These are phyloP conservation scores for Thryonomys swinderianus DNA, from an alignment of 2,113 vertebrate genomes.

Conservation along the genomic window DNA sequence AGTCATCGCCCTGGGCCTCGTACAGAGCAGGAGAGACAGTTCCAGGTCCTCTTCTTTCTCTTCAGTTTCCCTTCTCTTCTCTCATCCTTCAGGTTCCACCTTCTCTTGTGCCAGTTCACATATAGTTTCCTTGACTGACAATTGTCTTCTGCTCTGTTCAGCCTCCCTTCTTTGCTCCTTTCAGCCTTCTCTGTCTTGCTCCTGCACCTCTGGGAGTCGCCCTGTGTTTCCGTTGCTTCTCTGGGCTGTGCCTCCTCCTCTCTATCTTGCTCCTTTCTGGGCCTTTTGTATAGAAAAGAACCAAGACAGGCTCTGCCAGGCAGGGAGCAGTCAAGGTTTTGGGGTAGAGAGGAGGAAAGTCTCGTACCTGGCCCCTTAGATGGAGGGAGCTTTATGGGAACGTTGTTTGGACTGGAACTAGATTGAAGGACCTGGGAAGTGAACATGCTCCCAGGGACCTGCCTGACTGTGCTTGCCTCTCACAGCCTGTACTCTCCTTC, in stretches of 20 bases:
- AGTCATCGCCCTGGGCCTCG: no score
- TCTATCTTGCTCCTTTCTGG: background rate
- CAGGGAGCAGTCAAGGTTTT: background rate
- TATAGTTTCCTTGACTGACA: background rate
- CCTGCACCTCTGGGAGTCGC: background rate
- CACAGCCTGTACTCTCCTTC: background rate
- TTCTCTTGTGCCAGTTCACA: background rate
- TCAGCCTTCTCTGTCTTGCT: background rate
- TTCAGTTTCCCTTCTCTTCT: background rate
- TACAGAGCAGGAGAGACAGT: background rate
- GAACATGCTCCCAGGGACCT: background rate
- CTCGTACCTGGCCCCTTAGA: background rate
- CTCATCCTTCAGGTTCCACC: background rate
- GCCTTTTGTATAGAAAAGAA: background rate
- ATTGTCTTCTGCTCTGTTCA: background rate
- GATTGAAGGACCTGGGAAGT: background rate
- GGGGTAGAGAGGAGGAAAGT: background rate
- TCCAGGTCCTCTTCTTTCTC: background rate
- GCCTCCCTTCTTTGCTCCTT: background rate
- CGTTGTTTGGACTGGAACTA: background rate
- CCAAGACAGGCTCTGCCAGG: rapidly evolving
- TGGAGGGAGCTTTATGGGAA: background rate
- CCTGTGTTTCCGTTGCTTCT: background rate
- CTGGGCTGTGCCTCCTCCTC: background rate
- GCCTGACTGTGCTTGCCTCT: background rate